Percentiles rank a stretch among this genome's conserved stretches.
These are phyloP conservation scores for Macropus fuliginosus DNA, from an alignment of 2,797 vertebrate genomes.

Conservation along the genomic window DNA sequence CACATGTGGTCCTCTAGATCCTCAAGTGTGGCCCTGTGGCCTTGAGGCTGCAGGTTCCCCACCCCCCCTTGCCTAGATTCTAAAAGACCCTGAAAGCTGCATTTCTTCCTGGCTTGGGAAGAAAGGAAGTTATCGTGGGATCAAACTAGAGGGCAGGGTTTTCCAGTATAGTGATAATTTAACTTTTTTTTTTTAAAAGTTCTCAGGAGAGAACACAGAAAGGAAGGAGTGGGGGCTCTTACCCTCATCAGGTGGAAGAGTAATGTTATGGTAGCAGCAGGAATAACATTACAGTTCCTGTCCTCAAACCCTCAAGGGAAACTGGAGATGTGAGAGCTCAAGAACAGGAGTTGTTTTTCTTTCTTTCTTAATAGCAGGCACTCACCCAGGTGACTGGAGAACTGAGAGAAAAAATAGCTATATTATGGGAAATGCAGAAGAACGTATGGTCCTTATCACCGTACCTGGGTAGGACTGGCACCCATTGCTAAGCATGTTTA, in stretches of 20 bases:
- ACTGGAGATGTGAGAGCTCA: background rate
- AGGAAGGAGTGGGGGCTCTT: background rate
- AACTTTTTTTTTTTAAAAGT: background rate
- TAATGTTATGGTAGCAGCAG: background rate
- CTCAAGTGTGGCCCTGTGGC: no score
- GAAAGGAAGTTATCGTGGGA: background rate
- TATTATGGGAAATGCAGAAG: background rate
- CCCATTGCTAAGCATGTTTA: background rate
- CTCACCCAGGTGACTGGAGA: background rate
- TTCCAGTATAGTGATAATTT: background rate
- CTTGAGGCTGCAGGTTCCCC: no score
- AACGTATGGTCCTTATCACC: background rate
- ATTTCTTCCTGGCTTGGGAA: background rate
- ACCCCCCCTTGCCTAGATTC: background rate
- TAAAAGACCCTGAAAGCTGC: background rate
- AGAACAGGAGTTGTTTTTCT: background rate
- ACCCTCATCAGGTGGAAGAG: background rate
- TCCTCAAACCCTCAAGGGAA: background rate
- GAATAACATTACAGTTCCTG: background rate
- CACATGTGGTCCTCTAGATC: no score
- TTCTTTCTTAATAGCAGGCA: background rate
- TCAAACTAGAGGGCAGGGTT: background rate
- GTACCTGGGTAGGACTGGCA: background rate
- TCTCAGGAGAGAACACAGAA: background rate
- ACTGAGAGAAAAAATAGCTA: background rate